A percentile compares a stretch with the other conserved stretches of the same genome.
Conservation (phyloP, 2,113 vertebrate genomes). For the Neoarius graeffei region DNA sequence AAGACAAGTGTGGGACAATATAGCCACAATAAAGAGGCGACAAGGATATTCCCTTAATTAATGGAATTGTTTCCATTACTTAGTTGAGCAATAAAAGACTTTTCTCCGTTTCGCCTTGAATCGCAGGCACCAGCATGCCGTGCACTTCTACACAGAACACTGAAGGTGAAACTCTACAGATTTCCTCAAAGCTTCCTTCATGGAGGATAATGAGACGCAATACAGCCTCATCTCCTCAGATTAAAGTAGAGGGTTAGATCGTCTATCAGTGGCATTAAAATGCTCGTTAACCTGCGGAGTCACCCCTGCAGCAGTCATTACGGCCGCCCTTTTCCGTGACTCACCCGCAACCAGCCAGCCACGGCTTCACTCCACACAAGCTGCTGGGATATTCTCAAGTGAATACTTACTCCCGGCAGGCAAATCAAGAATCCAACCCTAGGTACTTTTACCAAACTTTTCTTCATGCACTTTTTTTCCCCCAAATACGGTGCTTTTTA, state of each 20-base stretch:
- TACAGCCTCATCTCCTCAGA: constrained; percentile 28
- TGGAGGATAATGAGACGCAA: constrained; percentile 21
- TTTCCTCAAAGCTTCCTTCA: constrained; percentile 8
- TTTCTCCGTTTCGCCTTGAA: constrained; percentile 33
- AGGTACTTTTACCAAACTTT: neutral
- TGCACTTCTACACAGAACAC: constrained; percentile 15
- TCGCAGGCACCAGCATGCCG: constrained; percentile 31
- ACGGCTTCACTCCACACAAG: neutral
- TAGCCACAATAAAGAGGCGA: constrained; percentile 43
- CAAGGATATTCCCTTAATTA: constrained; percentile 38
- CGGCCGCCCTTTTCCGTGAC: constrained; percentile 6
- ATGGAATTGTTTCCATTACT: constrained; percentile 56
- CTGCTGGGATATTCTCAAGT: constrained; percentile 18
- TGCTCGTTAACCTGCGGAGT: constrained; percentile 47
- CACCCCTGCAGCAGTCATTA: constrained; percentile 23
- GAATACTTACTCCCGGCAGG: neutral
- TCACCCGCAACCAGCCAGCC: neutral
- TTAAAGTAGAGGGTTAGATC: constrained; percentile 15
- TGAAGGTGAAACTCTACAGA: constrained; percentile 42
- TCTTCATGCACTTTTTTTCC: neutral
- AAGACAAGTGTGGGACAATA: constrained; percentile 47
- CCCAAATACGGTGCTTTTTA: neutral
- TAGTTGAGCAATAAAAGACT: constrained; percentile 46
- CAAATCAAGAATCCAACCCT: constrained; percentile 1
- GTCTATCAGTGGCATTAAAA: constrained; percentile 48